Percentiles rank a stretch among this genome's conserved stretches.
Conservation (phyloP, 2,797 vertebrate genomes). For the Urophycis tenuis region DNA sequence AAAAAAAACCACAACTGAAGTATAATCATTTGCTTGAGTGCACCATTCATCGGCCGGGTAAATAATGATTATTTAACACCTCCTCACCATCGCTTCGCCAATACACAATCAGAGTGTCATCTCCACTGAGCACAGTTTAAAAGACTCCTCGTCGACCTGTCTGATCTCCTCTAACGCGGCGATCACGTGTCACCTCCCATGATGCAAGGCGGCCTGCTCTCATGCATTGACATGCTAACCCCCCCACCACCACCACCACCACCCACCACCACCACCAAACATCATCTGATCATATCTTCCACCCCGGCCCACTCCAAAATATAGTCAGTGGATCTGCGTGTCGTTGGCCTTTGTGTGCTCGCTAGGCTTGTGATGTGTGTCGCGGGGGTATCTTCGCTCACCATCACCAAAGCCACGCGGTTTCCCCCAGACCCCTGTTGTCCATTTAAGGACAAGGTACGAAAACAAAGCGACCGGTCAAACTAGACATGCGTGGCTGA, state of each 20-base stretch:
- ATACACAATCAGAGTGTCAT: not conserved
- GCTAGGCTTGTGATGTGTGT: constrained; percentile 20
- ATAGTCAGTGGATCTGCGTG: constrained; percentile 27
- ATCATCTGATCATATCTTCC: constrained; percentile 42
- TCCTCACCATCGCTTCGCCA: not conserved
- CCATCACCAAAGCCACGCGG: constrained; percentile 11
- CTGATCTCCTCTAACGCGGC: no score
- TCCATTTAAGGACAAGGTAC: constrained; percentile 50
- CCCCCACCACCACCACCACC: no score
- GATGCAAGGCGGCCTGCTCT: constrained; percentile 12
- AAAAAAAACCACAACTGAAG: no score
- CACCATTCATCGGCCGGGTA: not conserved
- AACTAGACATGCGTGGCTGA: not conserved
- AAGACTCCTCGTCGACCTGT: no score
- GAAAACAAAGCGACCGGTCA: not conserved
- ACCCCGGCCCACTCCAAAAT: constrained; percentile 42
- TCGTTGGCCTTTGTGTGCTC: constrained; percentile 14
- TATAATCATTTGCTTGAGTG: not conserved
- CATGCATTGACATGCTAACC: constrained; percentile 25
- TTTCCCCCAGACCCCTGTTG: constrained; percentile 9
- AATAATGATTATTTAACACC: not conserved
- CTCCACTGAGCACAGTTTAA: not conserved
- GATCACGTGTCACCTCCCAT: not conserved
- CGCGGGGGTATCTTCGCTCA: constrained; percentile 28
- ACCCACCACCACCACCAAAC: constrained; percentile 10